phyloP scores from a whole-genome alignment of 2,888 invertebrate genomes.

The Neoaliturus tenellus region DNA sequence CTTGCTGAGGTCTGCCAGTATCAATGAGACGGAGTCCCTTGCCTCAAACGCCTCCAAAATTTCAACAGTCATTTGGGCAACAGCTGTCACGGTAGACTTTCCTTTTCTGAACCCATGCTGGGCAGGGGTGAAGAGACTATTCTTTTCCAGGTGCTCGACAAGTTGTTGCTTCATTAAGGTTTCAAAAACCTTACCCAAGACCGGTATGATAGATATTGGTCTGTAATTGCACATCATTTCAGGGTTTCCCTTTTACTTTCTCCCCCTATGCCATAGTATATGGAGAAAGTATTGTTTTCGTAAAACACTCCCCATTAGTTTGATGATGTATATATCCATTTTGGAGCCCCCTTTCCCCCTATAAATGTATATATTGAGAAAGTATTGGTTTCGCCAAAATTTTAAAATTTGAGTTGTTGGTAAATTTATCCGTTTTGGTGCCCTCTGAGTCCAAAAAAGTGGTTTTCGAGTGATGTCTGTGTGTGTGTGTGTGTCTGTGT shows the following conservation, averaged over 20 bases:
- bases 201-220: not conserved
- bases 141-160: not conserved
- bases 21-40: not conserved
- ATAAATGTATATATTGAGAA: no score
- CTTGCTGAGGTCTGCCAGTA: slow-evolving; percentile 31
- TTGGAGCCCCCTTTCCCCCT: no score
- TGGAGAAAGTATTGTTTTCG: no score
- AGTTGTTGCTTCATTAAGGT: not conserved
- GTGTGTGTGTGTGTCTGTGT: no score
- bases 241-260: slow-evolving; percentile 1
- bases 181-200: not conserved
- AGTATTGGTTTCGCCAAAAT: no score
- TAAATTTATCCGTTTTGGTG: no score
- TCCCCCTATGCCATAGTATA: no score
- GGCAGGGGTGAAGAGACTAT: not conserved
- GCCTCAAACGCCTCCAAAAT: slow-evolving; percentile 6
- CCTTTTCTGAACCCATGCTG: slow-evolving; percentile 29
- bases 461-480: no score
- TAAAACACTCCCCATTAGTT: no score
- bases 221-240: not conserved
- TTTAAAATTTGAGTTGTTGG: no score
- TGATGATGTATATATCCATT: no score
- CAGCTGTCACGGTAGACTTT: not conserved
- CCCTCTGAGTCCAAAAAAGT: no score
- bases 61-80: not conserved